Conservation (phyloP, 2,113 vertebrate genomes). For the Alethe castanea region DNA sequence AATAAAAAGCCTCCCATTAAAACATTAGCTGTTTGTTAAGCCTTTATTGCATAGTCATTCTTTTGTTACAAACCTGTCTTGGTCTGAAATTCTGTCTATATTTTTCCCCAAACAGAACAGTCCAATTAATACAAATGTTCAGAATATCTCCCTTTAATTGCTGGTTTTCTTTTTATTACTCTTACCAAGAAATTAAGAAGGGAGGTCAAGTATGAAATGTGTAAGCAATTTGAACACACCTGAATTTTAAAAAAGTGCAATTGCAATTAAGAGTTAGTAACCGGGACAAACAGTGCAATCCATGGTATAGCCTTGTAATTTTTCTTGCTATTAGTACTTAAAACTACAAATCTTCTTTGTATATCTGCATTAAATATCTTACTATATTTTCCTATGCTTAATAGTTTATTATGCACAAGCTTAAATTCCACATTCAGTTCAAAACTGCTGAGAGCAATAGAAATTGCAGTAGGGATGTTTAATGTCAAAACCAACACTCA, state of each 20-base stretch:
- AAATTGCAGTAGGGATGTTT: background rate
- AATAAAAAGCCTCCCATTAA: background rate
- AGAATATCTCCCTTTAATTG: background rate
- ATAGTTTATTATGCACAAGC: background rate
- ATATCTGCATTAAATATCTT: background rate
- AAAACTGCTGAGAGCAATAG: background rate
- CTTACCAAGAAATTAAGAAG: background rate
- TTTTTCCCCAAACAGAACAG: background rate
- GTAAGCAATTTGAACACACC: background rate
- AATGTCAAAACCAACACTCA: background rate
- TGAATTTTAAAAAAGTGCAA: background rate
- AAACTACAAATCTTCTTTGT: background rate
- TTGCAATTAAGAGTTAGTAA: background rate
- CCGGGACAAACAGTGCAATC: background rate
- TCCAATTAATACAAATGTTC: background rate
- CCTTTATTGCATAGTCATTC: background rate
- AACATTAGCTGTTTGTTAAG: background rate
- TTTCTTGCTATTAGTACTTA: background rate
- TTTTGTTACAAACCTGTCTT: background rate
- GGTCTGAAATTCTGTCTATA: background rate
- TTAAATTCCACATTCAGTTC: background rate
- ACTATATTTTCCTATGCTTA: background rate
- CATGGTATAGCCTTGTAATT: background rate
- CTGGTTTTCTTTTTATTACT: background rate
- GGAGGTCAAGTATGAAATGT: background rate